Percentiles rank a stretch among this genome's conserved stretches.
Conservation (phyloP, 1,140 invertebrate genomes). For the Drosophila sucinea region DNA sequence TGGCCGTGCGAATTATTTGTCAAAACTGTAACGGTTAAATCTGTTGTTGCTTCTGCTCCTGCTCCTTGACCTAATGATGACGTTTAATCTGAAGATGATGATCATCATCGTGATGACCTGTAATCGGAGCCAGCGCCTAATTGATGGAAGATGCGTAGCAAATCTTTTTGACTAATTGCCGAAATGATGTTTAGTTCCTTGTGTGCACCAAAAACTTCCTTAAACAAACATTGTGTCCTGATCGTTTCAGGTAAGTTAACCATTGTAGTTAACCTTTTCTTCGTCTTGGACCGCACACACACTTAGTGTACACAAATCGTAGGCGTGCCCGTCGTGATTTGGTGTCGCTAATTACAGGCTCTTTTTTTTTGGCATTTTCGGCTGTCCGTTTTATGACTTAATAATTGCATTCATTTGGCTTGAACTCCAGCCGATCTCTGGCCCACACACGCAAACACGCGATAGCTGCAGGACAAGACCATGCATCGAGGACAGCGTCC, state of each 20-base stretch:
- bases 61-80: constrained; percentile 10
- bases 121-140: constrained; percentile 63
- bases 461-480: constrained; percentile 21
- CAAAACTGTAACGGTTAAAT: constrained; percentile 75
- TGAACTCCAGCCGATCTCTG: constrained; percentile 27
- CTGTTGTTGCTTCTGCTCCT: constrained; percentile 42
- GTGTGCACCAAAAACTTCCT: constrained; percentile 54
- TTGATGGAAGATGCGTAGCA: constrained; percentile 69
- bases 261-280: constrained; percentile 25
- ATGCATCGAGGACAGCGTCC: neutral
- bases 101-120: constrained; percentile 24
- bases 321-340: constrained; percentile 67
- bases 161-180: constrained; percentile 73
- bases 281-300: constrained; percentile 62
- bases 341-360: constrained; percentile 81
- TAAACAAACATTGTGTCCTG: constrained; percentile 53
- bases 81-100: constrained; percentile 14
- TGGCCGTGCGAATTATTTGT: constrained; percentile 79
- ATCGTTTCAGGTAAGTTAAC: constrained; percentile 40
- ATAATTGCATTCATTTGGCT: constrained; percentile 73
- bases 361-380: constrained; percentile 50
- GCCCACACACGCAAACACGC: constrained; percentile 51
- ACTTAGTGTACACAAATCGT: constrained; percentile 5
- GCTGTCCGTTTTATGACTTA: constrained; percentile 73
- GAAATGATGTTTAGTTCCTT: constrained; percentile 37